These are phyloP conservation scores for Rhinatrema bivittatum DNA, from an alignment of 2,797 vertebrate species.

Conservation along the genomic window DNA sequence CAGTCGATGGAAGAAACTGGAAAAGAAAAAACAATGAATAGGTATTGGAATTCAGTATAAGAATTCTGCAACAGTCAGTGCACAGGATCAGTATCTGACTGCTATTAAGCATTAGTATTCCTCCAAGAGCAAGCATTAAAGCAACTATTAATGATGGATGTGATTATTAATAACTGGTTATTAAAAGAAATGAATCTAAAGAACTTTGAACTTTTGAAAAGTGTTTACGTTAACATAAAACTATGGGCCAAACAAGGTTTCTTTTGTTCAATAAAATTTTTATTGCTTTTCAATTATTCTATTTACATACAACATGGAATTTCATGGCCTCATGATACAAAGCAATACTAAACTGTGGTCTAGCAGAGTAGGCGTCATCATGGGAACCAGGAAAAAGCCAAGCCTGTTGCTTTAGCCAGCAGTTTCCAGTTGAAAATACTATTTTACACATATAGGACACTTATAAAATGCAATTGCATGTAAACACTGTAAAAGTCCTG, in stretches of 20 bases:
- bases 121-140: slow-evolving; percentile 81
- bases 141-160: slow-evolving; percentile 79
- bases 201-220: slow-evolving; percentile 57
- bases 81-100: slow-evolving; percentile 67
- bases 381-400: slow-evolving; percentile 58
- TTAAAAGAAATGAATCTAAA: slow-evolving; percentile 88
- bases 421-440: slow-evolving; percentile 65
- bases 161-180: slow-evolving; percentile 86
- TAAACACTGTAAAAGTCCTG: slow-evolving; percentile 88
- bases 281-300: slow-evolving; percentile 96
- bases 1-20: slow-evolving; percentile 69
- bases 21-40: slow-evolving; percentile 58
- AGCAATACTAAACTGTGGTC: slow-evolving; percentile 75
- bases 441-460: slow-evolving; percentile 81
- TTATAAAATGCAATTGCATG: slow-evolving; percentile 89
- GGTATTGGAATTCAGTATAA: slow-evolving; percentile 45
- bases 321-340: slow-evolving; percentile 80
- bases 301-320: slow-evolving; percentile 85
- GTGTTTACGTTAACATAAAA: slow-evolving; percentile 66
- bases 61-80: slow-evolving; percentile 66
- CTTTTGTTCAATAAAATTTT: slow-evolving; percentile 92
- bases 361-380: slow-evolving; percentile 68
- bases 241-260: slow-evolving; percentile 76
- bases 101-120: slow-evolving; percentile 90
- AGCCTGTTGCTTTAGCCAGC: slow-evolving; percentile 55